Evolutionary conservation across 2,113 vertebrate genomes (phyloP).

Genomic region (Chaetodon trifascialis): DNA sequence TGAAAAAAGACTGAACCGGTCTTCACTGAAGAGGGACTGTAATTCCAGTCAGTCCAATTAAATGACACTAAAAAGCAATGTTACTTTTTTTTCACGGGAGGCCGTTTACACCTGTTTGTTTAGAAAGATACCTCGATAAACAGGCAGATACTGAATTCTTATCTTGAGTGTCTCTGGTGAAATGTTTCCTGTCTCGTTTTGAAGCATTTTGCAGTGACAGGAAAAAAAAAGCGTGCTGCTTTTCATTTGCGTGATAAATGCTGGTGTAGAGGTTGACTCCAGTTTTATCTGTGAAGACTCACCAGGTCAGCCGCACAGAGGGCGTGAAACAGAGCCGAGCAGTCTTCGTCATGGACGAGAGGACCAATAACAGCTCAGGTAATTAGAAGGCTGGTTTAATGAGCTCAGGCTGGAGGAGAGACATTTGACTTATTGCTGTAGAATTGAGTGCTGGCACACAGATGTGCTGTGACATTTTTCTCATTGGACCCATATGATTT

Average conservation of each 20-base stretch:
- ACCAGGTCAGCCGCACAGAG: neutral
- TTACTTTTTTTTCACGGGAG: conserved; percentile 3
- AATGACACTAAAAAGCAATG: conserved; percentile 15
- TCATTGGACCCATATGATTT: conserved; percentile 4
- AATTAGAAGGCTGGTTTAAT: conserved; percentile 14
- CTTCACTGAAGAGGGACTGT: conserved; percentile 10
- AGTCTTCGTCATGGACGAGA: neutral
- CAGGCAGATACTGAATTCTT: neutral
- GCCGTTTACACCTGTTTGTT: neutral
- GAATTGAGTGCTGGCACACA: conserved; percentile 25
- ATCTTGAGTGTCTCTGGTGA: neutral
- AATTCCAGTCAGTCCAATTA: conserved; percentile 33
- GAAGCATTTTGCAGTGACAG: neutral
- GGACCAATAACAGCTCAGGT: conserved; percentile 10
- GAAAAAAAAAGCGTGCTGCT: neutral
- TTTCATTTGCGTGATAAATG: conserved; percentile 8
- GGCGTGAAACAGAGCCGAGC: conserved; percentile 9
- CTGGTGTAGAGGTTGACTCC: conserved; percentile 7
- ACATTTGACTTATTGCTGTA: conserved; percentile 36
- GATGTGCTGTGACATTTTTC: neutral
- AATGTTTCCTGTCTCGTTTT: neutral
- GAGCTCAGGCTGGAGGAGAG: conserved; percentile 16
- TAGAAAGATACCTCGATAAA: neutral
- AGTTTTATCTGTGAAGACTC: neutral
- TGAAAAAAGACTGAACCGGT: conserved; percentile 16